phyloP scores from a whole-genome alignment of 2,888 invertebrate species.

The Aphidius colemani region DNA sequence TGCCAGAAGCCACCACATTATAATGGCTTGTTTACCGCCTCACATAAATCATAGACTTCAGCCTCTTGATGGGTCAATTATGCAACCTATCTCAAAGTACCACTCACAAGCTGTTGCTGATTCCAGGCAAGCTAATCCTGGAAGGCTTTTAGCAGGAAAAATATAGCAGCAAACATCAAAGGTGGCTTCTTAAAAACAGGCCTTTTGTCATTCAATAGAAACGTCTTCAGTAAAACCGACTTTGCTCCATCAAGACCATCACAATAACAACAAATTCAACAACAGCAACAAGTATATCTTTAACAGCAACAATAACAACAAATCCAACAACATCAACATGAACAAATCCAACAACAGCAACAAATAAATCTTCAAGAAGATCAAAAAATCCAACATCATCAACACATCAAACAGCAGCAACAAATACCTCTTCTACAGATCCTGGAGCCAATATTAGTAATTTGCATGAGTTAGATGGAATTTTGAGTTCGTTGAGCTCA shows the following conservation, averaged over 20 bases:
- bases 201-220: neutral
- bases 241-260: slow-evolving; percentile 1
- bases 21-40: neutral
- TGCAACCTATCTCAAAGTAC: neutral
- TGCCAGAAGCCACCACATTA: neutral
- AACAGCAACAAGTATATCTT: no score
- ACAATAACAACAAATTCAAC: no score
- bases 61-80: neutral
- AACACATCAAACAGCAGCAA: no score
- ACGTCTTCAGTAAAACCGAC: neutral
- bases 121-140: neutral
- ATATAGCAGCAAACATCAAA: neutral
- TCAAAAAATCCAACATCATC: no score
- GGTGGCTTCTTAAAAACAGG: neutral
- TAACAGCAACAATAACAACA: no score
- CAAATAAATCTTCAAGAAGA: no score
- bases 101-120: neutral
- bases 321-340: no score
- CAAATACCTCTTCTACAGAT: no score
- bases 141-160: neutral
- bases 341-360: no score
- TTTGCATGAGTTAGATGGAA: no score
- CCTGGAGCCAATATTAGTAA: no score
- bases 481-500: no score
- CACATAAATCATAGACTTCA: neutral